Evolutionary conservation across 2,888 invertebrate genomes (phyloP), one percentile per base, ranked within the genome.

Genomic region (Eupsilia transversa): DNA sequence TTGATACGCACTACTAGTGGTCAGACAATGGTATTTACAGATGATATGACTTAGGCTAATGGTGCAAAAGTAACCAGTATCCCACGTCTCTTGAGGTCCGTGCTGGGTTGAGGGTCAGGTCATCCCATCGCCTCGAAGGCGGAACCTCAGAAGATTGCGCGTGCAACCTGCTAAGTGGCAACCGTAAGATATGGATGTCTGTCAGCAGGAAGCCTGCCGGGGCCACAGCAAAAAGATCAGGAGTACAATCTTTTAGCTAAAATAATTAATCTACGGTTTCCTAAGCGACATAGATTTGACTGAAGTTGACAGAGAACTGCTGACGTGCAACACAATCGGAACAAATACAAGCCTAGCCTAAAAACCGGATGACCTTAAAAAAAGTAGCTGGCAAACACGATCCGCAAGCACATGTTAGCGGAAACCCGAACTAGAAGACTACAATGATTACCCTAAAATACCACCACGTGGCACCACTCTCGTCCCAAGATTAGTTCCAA

Each of bases 111-210:
- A 84, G 68, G 7, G 80, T 84, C 76, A 65, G 3, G 73, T 74
- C 76, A 60, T 6, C 73, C 68, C 84, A 84, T 56, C 84, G 76
- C 73, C 84, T n/a, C 5, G 0, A 14, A 54, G 71, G 71, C 84
- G 80, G 70, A 20, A 54, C 68, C 54, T 30, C 30, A 57, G 7
- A 56, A 80, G 80, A 72, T 43, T 71, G 67, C 33, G 33, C 12
- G 60, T 30, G 79, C 67, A 20, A 52, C 30, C 56, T 56, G 83
- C 59, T 70, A 35, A 59, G 14, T 23, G 49, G 20, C 46, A 23
- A 41, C 43, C 56, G 10, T 17, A 3, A 20, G 1, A 20, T 7
- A 38, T 49, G 10, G 54, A n/a, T 38, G 65, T 30, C 3, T 20
- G 30, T 56, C 52, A 73, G 70, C 79, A 67, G 60, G 64, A 59